Evolutionary conservation across 2,888 invertebrate genomes (phyloP).

Genomic region (Phengaris alcon): DNA sequence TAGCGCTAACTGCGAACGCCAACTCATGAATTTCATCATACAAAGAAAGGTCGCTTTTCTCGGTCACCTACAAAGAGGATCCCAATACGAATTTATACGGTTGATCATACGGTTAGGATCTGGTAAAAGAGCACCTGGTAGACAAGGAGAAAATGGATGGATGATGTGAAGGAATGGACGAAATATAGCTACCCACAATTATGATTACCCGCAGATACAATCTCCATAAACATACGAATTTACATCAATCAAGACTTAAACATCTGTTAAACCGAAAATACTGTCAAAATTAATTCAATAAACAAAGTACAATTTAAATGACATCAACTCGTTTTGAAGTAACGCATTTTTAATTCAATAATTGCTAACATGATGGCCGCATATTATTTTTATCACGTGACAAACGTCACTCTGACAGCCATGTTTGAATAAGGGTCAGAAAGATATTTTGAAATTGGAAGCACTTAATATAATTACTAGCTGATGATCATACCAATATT

Average conservation of each 20-base stretch:
- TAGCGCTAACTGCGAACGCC: too few species aligned
- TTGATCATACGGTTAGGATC: too few species aligned
- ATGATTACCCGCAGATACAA: background rate
- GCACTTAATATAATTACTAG: constrained; percentile 14
- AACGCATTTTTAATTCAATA: constrained; percentile 76
- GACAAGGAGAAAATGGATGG: too few species aligned
- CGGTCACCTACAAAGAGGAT: too few species aligned
- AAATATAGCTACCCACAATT: too few species aligned
- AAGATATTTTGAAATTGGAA: background rate
- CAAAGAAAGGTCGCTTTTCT: too few species aligned
- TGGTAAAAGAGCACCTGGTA: too few species aligned
- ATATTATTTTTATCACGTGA: constrained; percentile 73
- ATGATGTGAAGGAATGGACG: too few species aligned
- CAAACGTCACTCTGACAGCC: constrained; percentile 69
- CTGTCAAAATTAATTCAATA: constrained; percentile 33
- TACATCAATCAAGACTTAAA: constrained; percentile 8
- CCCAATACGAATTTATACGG: too few species aligned
- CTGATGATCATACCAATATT: too few species aligned
- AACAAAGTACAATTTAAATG: constrained; percentile 59
- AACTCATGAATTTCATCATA: too few species aligned
- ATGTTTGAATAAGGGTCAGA: constrained; percentile 9
- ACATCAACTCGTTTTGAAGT: constrained; percentile 62
- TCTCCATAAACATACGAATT: background rate
- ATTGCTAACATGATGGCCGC: constrained; percentile 64
- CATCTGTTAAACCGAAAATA: constrained; percentile 22